phyloP scores from a whole-genome alignment of 2,888 invertebrate genomes.

The Itoplectis maculator region DNA sequence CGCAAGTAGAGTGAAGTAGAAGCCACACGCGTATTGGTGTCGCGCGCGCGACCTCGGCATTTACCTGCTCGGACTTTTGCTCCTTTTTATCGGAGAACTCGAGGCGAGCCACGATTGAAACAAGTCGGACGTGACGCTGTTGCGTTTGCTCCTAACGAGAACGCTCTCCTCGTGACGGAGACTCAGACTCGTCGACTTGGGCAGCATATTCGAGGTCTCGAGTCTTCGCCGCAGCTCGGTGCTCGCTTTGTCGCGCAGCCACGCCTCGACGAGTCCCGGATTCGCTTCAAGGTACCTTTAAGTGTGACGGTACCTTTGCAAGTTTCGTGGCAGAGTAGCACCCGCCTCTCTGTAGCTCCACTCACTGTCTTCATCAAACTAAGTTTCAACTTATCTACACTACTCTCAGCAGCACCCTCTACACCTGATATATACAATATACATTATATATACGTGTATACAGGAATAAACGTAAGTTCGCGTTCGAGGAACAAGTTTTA shows the following conservation, averaged over 20 bases:
- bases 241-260: slow-evolving; percentile 91
- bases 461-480: too few relatives aligned
- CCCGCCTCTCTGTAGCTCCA: slow-evolving; percentile 3
- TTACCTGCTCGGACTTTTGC: slow-evolving; percentile 82
- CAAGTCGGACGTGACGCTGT: slow-evolving; percentile 93
- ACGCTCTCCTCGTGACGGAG: slow-evolving; percentile 82
- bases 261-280: slow-evolving; percentile 90
- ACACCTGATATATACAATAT: not conserved
- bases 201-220: slow-evolving; percentile 80
- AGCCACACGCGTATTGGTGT: slow-evolving; percentile 16
- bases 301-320: slow-evolving; percentile 47
- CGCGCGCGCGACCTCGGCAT: slow-evolving; percentile 31
- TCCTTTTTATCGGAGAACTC: slow-evolving; percentile 89
- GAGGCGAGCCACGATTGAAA: slow-evolving; percentile 94
- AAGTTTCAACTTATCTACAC: slow-evolving; percentile 56
- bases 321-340: slow-evolving; percentile 24
- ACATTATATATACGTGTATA: too few relatives aligned
- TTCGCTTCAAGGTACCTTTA: slow-evolving; percentile 86
- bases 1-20: slow-evolving; percentile 2
- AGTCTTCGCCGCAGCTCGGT: slow-evolving; percentile 88
- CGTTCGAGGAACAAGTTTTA: slow-evolving; percentile 16
- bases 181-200: slow-evolving; percentile 82
- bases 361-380: slow-evolving; percentile 21
- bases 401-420: not conserved
- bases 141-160: slow-evolving; percentile 84